phyloP scores from a whole-genome alignment of 2,888 invertebrate species.

The Melieria omissa region DNA sequence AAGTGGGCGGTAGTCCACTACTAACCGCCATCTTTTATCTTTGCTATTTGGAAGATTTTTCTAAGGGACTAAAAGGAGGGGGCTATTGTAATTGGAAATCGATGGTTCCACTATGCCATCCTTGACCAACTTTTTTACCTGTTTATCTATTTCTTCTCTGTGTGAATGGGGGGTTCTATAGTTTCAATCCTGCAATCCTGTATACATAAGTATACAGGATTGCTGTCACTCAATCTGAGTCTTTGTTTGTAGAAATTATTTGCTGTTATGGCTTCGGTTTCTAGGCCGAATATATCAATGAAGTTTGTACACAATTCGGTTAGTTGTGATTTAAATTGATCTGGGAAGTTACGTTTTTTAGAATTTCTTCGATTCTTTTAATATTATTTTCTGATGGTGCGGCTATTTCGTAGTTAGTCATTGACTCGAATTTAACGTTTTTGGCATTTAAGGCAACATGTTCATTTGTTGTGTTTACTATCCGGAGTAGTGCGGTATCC shows the following conservation, averaged over 20 bases:
- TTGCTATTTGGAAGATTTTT: slow-evolving; percentile 5
- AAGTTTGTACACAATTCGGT: slow-evolving; percentile 14
- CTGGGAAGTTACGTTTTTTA: slow-evolving; percentile 13
- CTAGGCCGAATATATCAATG: slow-evolving; percentile 33
- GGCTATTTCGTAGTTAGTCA: no score
- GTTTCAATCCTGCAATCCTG: no score
- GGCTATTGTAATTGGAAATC: slow-evolving; percentile 14
- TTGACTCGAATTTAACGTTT: no score
- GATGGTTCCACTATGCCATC: slow-evolving; percentile 30
- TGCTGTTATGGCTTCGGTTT: slow-evolving; percentile 25
- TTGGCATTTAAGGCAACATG: no score
- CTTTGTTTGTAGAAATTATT: slow-evolving; percentile 32
- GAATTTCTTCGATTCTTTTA: slow-evolving; percentile 7
- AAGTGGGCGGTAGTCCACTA: slow-evolving; percentile 6
- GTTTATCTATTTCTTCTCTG: slow-evolving; percentile 34
- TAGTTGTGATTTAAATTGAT: background rate
- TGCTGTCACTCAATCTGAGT: slow-evolving; percentile 19
- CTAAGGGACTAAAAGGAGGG: background rate
- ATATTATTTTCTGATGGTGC: slow-evolving; percentile 3
- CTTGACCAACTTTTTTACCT: slow-evolving; percentile 30
- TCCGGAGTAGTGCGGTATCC: background rate
- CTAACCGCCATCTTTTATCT: slow-evolving; percentile 11
- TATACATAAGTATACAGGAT: slow-evolving; percentile 36
- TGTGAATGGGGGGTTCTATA: slow-evolving; percentile 30
- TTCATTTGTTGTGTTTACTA: background rate